phyloP scores from a whole-genome alignment of 2,113 vertebrate species.

The Onychostruthus taczanowskii region DNA sequence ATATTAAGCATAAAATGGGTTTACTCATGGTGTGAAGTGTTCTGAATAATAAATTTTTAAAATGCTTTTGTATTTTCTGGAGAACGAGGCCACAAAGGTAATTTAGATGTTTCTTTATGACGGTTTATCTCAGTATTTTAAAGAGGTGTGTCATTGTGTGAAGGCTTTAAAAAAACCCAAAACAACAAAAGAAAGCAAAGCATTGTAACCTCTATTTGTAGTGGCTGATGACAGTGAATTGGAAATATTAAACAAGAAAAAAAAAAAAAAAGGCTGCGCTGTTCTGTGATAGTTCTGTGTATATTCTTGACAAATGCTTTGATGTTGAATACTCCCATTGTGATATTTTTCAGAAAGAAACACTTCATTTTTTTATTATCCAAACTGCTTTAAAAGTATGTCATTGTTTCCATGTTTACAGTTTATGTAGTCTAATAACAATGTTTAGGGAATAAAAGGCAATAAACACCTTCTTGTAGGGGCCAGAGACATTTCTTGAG shows the following conservation, averaged over 20 bases:
- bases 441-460: neutral
- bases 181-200: neutral
- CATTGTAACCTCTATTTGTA: constrained; percentile 4
- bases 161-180: neutral
- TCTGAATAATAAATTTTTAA: neutral
- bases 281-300: neutral
- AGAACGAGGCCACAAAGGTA: neutral
- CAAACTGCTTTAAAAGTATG: neutral
- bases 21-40: neutral
- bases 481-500: neutral
- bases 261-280: constrained; percentile 20
- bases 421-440: neutral
- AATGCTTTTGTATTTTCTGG: constrained; percentile 8
- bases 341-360: constrained; percentile 4
- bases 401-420: neutral
- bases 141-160: neutral
- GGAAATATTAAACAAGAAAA: constrained; percentile 34
- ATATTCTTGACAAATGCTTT: constrained; percentile 25
- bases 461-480: neutral
- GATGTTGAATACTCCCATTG: neutral
- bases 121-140: constrained; percentile 23
- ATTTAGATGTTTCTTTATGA: constrained; percentile 10
- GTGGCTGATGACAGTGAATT: constrained; percentile 27
- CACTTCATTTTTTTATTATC: constrained; percentile 19
- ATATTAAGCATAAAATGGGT: neutral